Percentiles rank a stretch among this genome's conserved stretches.
These are phyloP conservation scores for Dione vanillae DNA, from an alignment of 2,888 invertebrate genomes.

Conservation along the genomic window DNA sequence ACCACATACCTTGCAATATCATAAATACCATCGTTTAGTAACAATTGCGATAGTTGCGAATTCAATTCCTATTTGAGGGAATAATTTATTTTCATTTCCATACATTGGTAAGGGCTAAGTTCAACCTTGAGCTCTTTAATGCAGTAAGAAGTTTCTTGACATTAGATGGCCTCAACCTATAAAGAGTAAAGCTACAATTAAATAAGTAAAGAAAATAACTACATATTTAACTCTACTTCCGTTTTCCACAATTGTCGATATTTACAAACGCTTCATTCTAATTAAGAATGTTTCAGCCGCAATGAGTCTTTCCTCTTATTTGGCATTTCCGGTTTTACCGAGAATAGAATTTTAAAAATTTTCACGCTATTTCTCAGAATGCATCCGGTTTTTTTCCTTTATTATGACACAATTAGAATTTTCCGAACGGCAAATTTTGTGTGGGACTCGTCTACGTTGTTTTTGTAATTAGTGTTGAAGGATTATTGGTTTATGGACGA, in stretches of 20 bases:
- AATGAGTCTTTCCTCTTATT: conserved; percentile 9
- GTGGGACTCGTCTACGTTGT: neutral
- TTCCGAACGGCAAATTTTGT: conserved; percentile 4
- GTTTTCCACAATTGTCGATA: conserved; percentile 10
- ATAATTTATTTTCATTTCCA: no score
- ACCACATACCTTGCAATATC: no score
- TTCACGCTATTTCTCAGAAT: conserved; percentile 8
- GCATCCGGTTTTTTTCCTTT: neutral
- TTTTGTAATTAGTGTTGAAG: conserved; percentile 13
- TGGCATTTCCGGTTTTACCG: conserved; percentile 3
- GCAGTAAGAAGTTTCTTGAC: no score
- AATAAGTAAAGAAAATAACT: neutral
- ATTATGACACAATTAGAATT: conserved; percentile 22
- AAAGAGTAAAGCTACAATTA: neutral
- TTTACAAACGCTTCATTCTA: conserved; percentile 21
- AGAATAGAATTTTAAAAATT: conserved; percentile 5
- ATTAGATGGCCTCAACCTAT: no score
- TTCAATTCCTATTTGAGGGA: no score
- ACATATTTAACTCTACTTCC: neutral
- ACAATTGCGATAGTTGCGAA: no score
- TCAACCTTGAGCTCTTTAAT: no score
- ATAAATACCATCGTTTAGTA: no score
- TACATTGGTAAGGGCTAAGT: no score
- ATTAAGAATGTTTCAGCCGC: conserved; percentile 22
- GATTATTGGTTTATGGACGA: neutral